Evolutionary conservation across 2,888 invertebrate species (phyloP).

Genomic region (Trichacis sp.): DNA sequence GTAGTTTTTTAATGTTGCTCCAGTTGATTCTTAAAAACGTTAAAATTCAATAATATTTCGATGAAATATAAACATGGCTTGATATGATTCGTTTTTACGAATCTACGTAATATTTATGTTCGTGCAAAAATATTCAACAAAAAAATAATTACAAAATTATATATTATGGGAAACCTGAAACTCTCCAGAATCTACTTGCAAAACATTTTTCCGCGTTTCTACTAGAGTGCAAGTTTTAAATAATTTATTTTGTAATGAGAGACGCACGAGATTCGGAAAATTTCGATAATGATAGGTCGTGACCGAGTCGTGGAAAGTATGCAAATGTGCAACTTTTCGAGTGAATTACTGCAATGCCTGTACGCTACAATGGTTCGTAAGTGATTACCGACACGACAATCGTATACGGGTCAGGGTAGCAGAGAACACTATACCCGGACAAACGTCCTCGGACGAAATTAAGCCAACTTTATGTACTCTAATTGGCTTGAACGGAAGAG

Average conservation of each 20-base stretch:
- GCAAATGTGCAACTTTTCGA: neutral
- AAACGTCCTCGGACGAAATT: slow-evolving; percentile 38
- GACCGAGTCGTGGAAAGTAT: neutral
- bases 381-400: slow-evolving; percentile 18
- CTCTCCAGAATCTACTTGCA: too few relatives aligned
- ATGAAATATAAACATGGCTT: too few relatives aligned
- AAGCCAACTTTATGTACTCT: slow-evolving; percentile 12
- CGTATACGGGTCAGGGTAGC: slow-evolving; percentile 45
- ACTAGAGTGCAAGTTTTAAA: too few relatives aligned
- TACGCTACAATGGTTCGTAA: neutral
- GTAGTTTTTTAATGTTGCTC: too few relatives aligned
- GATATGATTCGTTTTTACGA: too few relatives aligned
- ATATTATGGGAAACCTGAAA: too few relatives aligned
- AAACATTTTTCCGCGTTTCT: too few relatives aligned
- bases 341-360: neutral
- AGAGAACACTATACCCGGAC: slow-evolving; percentile 10
- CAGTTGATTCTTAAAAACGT: too few relatives aligned
- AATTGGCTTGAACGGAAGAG: neutral
- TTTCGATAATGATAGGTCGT: neutral
- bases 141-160: neutral
- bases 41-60: too few relatives aligned
- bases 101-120: too few relatives aligned
- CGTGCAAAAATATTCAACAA: too few relatives aligned
- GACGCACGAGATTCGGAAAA: neutral
- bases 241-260: neutral